Percentiles rank a stretch among this genome's conserved stretches.
phyloP scores from a whole-genome alignment of 2,797 vertebrate genomes.

The Poeciliopsis paucimaculata region DNA sequence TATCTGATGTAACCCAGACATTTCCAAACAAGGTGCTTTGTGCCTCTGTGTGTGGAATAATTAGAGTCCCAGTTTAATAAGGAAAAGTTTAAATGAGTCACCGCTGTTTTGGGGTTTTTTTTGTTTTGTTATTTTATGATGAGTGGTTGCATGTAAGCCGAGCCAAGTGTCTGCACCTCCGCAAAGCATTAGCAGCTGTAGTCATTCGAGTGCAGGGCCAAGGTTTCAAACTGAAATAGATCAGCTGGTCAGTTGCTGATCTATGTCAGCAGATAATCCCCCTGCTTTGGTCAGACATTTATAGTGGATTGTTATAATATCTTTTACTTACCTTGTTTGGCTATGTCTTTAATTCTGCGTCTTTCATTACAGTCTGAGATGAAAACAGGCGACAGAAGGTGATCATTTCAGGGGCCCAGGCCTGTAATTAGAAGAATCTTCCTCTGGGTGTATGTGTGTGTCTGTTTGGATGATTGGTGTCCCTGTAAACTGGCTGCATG shows the following conservation, averaged over 20 bases:
- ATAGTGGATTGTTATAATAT: slow-evolving; percentile 39
- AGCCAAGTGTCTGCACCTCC: slow-evolving; percentile 39
- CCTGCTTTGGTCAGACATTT: slow-evolving; percentile 41
- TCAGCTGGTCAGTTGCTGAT: slow-evolving; percentile 32
- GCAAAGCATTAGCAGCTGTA: slow-evolving; percentile 59
- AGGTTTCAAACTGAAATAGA: slow-evolving; percentile 71
- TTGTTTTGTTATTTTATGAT: not conserved
- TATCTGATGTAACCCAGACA: slow-evolving; percentile 35
- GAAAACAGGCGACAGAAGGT: slow-evolving; percentile 62
- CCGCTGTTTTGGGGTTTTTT: slow-evolving; percentile 2
- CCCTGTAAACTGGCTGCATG: slow-evolving; percentile 76
- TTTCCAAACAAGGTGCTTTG: slow-evolving; percentile 25
- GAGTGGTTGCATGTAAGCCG: slow-evolving; percentile 40
- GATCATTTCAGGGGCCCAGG: slow-evolving; percentile 63
- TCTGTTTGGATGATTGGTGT: slow-evolving; percentile 67
- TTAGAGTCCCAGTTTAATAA: slow-evolving; percentile 20
- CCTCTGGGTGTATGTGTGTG: slow-evolving; percentile 42
- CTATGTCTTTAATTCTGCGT: slow-evolving; percentile 41
- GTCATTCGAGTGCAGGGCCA: slow-evolving; percentile 42
- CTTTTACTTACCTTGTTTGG: not conserved
- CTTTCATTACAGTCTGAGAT: slow-evolving; percentile 64
- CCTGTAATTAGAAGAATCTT: slow-evolving; percentile 73
- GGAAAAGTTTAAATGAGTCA: slow-evolving; percentile 13
- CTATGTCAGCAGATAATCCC: slow-evolving; percentile 43
- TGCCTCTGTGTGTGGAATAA: slow-evolving; percentile 23